phyloP scores from a whole-genome alignment of 2,113 vertebrate species.

The Dissostichus mawsoni region DNA sequence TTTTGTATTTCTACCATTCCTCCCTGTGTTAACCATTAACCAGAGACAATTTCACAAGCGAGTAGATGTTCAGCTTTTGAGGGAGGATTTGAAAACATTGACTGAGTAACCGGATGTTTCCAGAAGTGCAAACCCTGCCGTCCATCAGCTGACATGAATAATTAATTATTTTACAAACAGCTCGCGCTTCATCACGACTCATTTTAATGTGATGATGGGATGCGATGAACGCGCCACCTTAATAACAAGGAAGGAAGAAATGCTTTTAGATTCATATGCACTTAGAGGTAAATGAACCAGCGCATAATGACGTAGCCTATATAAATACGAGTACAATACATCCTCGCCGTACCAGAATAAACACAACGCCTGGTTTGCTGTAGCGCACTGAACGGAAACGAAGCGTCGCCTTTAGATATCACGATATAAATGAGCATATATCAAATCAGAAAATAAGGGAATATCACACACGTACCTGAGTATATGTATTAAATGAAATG shows the following conservation, averaged over 20 bases:
- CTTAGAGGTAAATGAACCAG: accelerated
- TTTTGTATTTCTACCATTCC: conserved; percentile 1
- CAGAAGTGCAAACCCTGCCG: conserved; percentile 7
- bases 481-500: background rate
- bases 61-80: background rate
- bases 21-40: conserved; percentile 15
- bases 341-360: conserved; percentile 25
- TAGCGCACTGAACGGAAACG: background rate
- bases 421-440: background rate
- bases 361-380: conserved; percentile 26
- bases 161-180: background rate
- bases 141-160: conserved; percentile 15
- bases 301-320: too few species aligned
- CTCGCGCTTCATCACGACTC: conserved; percentile 33
- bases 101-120: background rate
- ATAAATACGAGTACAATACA: background rate
- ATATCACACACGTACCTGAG: conserved; percentile 35
- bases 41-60: background rate
- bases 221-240: background rate
- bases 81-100: background rate
- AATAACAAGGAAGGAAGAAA: background rate
- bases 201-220: background rate
- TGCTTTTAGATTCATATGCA: accelerated
- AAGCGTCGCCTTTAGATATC: background rate
- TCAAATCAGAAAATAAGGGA: background rate